Percentiles rank a stretch among this genome's conserved stretches.
phyloP scores from a whole-genome alignment of 2,113 vertebrate genomes.

The Coptodon rendalli region DNA sequence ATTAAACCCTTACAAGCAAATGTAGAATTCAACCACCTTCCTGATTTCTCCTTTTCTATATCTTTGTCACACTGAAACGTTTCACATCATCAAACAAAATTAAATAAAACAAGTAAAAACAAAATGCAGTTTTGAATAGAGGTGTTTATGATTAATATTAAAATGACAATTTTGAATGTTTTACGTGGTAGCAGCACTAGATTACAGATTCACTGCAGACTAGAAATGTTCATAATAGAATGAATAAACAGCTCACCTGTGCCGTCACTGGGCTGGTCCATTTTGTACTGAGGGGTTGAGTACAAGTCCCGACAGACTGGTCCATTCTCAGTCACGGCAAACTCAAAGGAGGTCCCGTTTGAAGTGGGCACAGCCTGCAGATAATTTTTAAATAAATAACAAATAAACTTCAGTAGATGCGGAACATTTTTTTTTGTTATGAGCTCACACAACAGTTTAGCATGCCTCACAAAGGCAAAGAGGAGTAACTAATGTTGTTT shows the following conservation, averaged over 20 bases:
- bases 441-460: background rate
- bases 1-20: background rate
- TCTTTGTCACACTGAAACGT: background rate
- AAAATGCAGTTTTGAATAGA: background rate
- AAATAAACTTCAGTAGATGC: background rate
- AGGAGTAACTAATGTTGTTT: background rate
- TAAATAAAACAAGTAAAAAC: background rate
- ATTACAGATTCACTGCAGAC: background rate
- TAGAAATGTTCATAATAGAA: background rate
- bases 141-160: background rate
- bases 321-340: conserved; percentile 83
- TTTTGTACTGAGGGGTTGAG: conserved; percentile 90
- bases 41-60: background rate
- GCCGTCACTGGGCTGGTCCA: conserved; percentile 65
- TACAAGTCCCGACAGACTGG: conserved; percentile 84
- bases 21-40: background rate
- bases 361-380: conserved; percentile 81
- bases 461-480: conserved; percentile 19
- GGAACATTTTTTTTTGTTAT: background rate
- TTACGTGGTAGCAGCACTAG: background rate
- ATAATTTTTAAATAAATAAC: background rate
- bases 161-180: background rate
- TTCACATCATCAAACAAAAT: background rate
- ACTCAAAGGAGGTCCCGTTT: conserved; percentile 90
- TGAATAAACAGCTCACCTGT: conserved; percentile 68